Evolutionary conservation across 2,888 invertebrate species (phyloP).

Genomic region (Emesis furor): DNA sequence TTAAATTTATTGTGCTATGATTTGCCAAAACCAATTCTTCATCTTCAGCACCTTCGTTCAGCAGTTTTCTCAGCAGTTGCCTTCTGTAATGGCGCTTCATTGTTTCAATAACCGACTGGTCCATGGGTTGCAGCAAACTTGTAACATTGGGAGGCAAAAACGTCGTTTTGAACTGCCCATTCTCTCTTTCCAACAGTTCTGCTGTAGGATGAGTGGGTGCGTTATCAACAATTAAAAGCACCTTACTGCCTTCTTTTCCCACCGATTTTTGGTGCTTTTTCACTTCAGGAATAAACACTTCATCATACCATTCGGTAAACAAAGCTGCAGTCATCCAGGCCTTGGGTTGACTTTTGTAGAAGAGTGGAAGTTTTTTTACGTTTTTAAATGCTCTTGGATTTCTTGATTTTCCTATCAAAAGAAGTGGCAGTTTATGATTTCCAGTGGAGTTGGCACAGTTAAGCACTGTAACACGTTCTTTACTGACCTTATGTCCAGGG

Average conservation of each 20-base stretch:
- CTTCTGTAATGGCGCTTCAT: conserved; percentile 68
- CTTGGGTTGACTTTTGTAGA: conserved; percentile 51
- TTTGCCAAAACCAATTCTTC: conserved; percentile 49
- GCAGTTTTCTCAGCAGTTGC: conserved; percentile 59
- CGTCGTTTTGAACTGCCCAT: conserved; percentile 64
- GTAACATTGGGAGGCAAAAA: conserved; percentile 70
- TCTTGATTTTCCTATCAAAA: conserved; percentile 65
- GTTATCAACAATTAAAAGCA: conserved; percentile 66
- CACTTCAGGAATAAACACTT: conserved; percentile 62
- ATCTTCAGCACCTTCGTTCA: conserved; percentile 59
- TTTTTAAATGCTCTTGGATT: conserved; percentile 70
- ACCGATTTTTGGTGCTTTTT: conserved; percentile 56
- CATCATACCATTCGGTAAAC: conserved; percentile 56
- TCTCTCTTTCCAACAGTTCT: conserved; percentile 24
- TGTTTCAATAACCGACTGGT: conserved; percentile 65
- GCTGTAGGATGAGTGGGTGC: conserved; percentile 34
- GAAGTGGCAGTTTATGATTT: conserved; percentile 67
- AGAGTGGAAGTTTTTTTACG: conserved; percentile 62
- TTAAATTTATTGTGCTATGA: conserved; percentile 56
- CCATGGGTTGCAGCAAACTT: conserved; percentile 68
- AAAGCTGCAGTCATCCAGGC: conserved; percentile 30
- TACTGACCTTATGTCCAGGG: conserved; percentile 67
- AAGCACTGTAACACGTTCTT: conserved; percentile 65
- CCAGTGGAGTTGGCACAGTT: conserved; percentile 66
- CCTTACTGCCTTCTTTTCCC: conserved; percentile 62